Evolutionary conservation across 2,797 vertebrate species (phyloP), one percentile per base, ranked within the genome.

Genomic region (Bradypodion pumilum): DNA sequence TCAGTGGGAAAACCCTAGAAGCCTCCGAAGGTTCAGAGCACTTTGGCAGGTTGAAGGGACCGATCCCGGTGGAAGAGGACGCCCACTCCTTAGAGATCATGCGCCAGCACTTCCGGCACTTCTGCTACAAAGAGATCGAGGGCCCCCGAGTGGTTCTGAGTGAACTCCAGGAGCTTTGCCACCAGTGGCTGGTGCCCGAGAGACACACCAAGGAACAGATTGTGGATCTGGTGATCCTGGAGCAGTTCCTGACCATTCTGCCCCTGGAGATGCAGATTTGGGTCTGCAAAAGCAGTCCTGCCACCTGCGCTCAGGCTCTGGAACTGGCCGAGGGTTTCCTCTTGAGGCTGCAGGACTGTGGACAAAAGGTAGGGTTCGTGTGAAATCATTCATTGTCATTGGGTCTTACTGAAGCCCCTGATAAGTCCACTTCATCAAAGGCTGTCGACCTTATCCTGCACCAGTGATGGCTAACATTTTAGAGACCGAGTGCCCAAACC

Each of bases 231-330:
- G 74, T 77, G 74, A 63, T 72, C 49, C 65, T 84, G 63, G 82
- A 84, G 63, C 82, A 84, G 52, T 84, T 84, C 37, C 49, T 84
- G 74, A 42, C 82, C 65, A 70, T 84, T 62, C 62, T 75, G 81
- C 81, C 81, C 3, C 35, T 52, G 60, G 81, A 68, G 32, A 66
- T 82, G 60, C 81, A 75, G 62, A 65, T 62, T 32, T 74, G 72
- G 81, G 81, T 82, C n/a, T 42, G 72, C 32, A 60, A 82, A 66
- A 46, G 60, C 7, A 32, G 72, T 12, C 81, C 72, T 0, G 60
- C 44, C n/a, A 82, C 81, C 2, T 74, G 81, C 6, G 15, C 81
- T 35, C 81, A 82, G 44, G 81, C 72, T 1, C 16, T 82, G 81
- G 72, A 32, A 25, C 32, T 74, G 27, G 81, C 72, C 2, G 81